Evolutionary conservation across 2,888 invertebrate species (phyloP).

Genomic region (Bimastos eiseni): DNA sequence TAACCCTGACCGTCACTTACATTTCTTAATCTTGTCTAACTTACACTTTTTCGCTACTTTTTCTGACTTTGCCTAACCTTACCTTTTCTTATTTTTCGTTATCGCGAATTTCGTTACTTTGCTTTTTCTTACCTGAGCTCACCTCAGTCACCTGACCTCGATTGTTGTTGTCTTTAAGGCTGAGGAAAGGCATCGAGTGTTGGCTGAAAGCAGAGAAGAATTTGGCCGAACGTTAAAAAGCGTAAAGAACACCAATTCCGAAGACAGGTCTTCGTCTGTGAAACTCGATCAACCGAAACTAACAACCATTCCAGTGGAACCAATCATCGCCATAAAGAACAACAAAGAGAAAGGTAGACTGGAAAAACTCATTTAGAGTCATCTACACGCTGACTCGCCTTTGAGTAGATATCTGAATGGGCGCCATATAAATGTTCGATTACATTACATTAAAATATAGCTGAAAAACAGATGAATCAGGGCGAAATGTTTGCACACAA

Average conservation of each 20-base stretch:
- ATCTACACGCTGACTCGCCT: not conserved
- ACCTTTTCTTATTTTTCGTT: not conserved
- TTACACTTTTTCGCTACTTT: too few species aligned
- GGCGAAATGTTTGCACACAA: too few species aligned
- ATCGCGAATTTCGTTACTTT: too few species aligned
- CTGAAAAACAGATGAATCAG: too few species aligned
- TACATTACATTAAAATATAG: too few species aligned
- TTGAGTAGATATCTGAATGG: too few species aligned
- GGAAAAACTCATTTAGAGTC: not conserved
- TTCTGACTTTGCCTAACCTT: too few species aligned
- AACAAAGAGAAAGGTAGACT: conserved; percentile 44
- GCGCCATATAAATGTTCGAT: too few species aligned
- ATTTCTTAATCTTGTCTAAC: not conserved
- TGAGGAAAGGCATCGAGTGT: not conserved
- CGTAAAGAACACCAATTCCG: not conserved
- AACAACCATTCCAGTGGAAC: not conserved
- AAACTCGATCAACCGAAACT: conserved; percentile 23
- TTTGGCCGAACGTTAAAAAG: not conserved
- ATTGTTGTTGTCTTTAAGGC: not conserved
- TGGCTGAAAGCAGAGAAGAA: conserved; percentile 17
- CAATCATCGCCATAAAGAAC: conserved; percentile 40
- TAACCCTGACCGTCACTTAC: too few species aligned
- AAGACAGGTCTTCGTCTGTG: not conserved
- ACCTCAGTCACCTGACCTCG: not conserved
- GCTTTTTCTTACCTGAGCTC: too few species aligned